These are phyloP conservation scores for Scatophagus argus DNA, from an alignment of 2,113 vertebrate species.

Conservation along the genomic window DNA sequence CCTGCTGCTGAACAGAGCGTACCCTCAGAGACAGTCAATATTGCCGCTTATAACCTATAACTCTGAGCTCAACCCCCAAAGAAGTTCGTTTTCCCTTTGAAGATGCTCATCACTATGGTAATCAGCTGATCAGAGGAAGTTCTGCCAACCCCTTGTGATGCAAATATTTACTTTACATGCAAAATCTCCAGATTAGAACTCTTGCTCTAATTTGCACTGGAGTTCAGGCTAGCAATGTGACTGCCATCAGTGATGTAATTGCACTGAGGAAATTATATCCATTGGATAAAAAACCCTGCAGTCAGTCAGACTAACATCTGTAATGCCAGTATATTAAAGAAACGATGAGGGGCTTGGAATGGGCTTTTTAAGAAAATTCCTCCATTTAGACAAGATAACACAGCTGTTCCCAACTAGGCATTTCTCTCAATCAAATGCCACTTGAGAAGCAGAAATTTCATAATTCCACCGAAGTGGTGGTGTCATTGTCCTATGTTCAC, in stretches of 20 bases:
- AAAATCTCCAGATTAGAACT: slow-evolving; percentile 56
- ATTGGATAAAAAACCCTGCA: slow-evolving; percentile 30
- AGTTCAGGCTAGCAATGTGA: slow-evolving; percentile 22
- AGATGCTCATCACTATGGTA: slow-evolving; percentile 71
- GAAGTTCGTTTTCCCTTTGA: slow-evolving; percentile 62
- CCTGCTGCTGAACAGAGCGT: slow-evolving; percentile 62
- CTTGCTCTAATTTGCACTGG: slow-evolving; percentile 42
- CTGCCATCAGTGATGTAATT: slow-evolving; percentile 34
- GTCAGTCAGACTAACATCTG: slow-evolving; percentile 41
- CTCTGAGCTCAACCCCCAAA: slow-evolving; percentile 51
- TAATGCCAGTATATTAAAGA: slow-evolving; percentile 32
- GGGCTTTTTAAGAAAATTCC: not conserved
- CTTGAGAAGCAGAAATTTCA: slow-evolving; percentile 7
- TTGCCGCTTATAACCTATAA: slow-evolving; percentile 70
- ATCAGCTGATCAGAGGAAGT: slow-evolving; percentile 73
- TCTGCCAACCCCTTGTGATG: slow-evolving; percentile 65
- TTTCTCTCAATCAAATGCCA: slow-evolving; percentile 5
- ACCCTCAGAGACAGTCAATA: slow-evolving; percentile 70
- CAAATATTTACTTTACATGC: slow-evolving; percentile 68
- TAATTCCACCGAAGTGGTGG: not conserved
- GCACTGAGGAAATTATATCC: slow-evolving; percentile 38
- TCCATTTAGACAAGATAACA: slow-evolving; percentile 27
- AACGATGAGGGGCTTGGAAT: slow-evolving; percentile 11
- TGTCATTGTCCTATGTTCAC: slow-evolving; percentile 27
- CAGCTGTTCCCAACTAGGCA: slow-evolving; percentile 34